phyloP scores from a whole-genome alignment of 2,888 invertebrate genomes.

The Spodoptera picta region DNA sequence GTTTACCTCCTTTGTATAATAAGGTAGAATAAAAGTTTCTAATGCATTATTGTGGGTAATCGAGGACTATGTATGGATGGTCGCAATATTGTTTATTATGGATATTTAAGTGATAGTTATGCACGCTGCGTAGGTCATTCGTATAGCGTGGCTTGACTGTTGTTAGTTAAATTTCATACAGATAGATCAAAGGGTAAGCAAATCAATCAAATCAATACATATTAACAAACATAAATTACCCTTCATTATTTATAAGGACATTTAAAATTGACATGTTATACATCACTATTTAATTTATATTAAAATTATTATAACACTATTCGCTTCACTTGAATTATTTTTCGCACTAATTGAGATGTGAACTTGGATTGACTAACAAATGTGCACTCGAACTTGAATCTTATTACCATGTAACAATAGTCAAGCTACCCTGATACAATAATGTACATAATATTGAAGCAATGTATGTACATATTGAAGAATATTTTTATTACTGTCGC shows the following conservation, averaged over 20 bases:
- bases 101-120: constrained; percentile 62
- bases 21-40: constrained; percentile 72
- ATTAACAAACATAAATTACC: constrained; percentile 5
- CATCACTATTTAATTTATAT: constrained; percentile 10
- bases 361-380: neutral
- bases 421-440: constrained; percentile 56
- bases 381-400: too few species aligned
- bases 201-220: constrained; percentile 4
- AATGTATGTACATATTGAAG: constrained; percentile 73
- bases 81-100: constrained; percentile 59
- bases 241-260: constrained; percentile 27
- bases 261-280: constrained; percentile 32
- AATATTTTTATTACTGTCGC: constrained; percentile 69
- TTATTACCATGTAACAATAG: constrained; percentile 38
- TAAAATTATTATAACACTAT: neutral
- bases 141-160: constrained; percentile 59
- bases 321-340: constrained; percentile 9
- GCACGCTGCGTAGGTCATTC: constrained; percentile 64
- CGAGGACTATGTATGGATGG: constrained; percentile 61
- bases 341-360: constrained; percentile 13
- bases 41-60: constrained; percentile 74
- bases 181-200: constrained; percentile 2
- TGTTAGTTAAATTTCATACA: constrained; percentile 20
- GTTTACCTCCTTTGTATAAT: constrained; percentile 83
- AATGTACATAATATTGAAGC: constrained; percentile 74